A percentile compares a stretch with the other conserved stretches of the same genome.
phyloP scores from a whole-genome alignment of 2,797 vertebrate species.

The Parauchenoglanis ngamensis region DNA sequence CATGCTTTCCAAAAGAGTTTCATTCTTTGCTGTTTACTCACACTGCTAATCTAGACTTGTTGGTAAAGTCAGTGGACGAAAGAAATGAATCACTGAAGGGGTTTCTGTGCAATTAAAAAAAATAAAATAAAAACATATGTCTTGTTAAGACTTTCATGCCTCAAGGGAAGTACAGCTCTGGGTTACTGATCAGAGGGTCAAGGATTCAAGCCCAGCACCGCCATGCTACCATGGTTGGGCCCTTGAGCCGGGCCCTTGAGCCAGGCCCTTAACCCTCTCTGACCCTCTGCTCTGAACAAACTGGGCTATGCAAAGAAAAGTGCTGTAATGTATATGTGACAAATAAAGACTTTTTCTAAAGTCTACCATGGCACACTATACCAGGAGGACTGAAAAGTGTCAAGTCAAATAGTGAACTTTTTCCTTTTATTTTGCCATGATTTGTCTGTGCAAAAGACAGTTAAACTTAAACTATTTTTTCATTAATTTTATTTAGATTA shows the following conservation, averaged over 20 bases:
- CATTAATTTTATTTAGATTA: neutral
- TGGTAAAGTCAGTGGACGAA: neutral
- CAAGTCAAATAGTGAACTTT: neutral
- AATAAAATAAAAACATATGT: neutral
- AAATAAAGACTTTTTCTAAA: too few species aligned
- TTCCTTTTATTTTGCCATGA: neutral
- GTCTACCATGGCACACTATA: neutral
- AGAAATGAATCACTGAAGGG: neutral
- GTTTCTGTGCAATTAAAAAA: neutral
- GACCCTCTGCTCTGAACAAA: too few species aligned
- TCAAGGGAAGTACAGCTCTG: neutral
- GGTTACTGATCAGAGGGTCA: neutral
- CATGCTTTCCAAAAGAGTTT: neutral
- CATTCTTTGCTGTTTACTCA: neutral
- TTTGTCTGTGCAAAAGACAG: neutral
- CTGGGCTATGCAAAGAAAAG: too few species aligned
- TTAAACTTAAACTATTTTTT: neutral
- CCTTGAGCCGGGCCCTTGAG: too few species aligned
- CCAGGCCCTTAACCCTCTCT: too few species aligned
- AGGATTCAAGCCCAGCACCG: neutral
- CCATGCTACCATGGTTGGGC: too few species aligned
- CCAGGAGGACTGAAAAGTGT: neutral
- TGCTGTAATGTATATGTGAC: too few species aligned
- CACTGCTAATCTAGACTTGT: neutral
- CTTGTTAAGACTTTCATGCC: neutral